Evolutionary conservation across 1,140 invertebrate genomes (phyloP).

Genomic region (Piezodorus guildinii): DNA sequence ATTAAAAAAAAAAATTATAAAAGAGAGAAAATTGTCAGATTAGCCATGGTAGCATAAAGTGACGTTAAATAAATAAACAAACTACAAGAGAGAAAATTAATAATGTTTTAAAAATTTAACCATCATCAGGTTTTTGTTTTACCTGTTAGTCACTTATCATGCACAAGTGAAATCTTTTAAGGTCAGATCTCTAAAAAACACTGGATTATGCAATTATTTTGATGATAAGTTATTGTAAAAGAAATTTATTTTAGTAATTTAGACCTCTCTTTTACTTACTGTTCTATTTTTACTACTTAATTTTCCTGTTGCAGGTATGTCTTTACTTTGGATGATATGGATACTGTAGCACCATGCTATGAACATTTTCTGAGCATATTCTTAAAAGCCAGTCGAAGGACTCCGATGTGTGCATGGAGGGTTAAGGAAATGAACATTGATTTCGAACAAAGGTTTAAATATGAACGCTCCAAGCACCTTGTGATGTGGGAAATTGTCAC

Average conservation of each 20-base stretch:
- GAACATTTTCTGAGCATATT: constrained; percentile 62
- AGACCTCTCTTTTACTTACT: background rate
- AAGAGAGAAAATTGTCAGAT: too few species aligned
- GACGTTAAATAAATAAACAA: too few species aligned
- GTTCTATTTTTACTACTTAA: background rate
- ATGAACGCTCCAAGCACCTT: constrained; percentile 63
- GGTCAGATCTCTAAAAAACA: too few species aligned
- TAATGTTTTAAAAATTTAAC: too few species aligned
- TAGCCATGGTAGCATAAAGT: too few species aligned
- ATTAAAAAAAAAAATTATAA: too few species aligned
- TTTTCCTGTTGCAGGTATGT: constrained; percentile 44
- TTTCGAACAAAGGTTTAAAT: constrained; percentile 72
- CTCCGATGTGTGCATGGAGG: constrained; percentile 40
- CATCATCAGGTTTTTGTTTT: too few species aligned
- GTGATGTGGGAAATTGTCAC: constrained; percentile 55
- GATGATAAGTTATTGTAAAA: too few species aligned
- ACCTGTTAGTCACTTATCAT: too few species aligned
- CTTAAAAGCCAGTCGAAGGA: constrained; percentile 37
- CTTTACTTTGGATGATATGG: constrained; percentile 66
- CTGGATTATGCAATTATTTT: too few species aligned
- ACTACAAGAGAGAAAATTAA: too few species aligned
- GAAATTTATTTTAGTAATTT: background rate
- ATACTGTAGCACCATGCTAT: constrained; percentile 69
- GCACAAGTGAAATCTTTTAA: too few species aligned
- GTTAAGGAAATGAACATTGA: constrained; percentile 51